Percentiles rank a stretch among this genome's conserved stretches.
phyloP scores from a whole-genome alignment of 1,140 invertebrate genomes.

The Ceratosolen solmsi region DNA sequence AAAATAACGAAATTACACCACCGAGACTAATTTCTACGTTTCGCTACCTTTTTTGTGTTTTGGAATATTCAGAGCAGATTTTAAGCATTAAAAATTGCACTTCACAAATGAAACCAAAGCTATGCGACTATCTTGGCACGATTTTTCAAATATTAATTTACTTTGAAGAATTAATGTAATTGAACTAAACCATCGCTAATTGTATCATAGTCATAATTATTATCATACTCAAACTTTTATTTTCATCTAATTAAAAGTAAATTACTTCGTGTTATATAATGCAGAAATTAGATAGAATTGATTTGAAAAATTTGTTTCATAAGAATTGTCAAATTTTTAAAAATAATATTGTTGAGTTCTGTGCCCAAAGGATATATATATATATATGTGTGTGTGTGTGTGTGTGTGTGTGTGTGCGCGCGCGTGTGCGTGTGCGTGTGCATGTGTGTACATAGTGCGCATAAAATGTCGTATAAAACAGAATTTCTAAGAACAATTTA shows the following conservation, averaged over 20 bases:
- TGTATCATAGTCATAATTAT: neutral
- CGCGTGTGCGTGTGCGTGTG: too few relatives aligned
- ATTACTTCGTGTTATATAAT: neutral
- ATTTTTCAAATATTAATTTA: neutral
- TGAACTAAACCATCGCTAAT: neutral
- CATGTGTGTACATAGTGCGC: too few relatives aligned
- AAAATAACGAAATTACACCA: neutral
- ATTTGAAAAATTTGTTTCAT: too few relatives aligned
- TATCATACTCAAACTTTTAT: neutral
- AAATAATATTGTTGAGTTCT: too few relatives aligned
- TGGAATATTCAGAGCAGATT: neutral
- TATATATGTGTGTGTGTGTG: too few relatives aligned
- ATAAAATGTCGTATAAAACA: too few relatives aligned
- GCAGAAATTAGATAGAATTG: too few relatives aligned
- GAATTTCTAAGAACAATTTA: too few relatives aligned
- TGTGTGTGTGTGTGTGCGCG: too few relatives aligned
- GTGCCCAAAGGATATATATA: too few relatives aligned
- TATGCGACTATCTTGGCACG: neutral
- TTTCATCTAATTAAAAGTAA: neutral
- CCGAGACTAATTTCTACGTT: constrained; percentile 13
- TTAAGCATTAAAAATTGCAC: constrained; percentile 8
- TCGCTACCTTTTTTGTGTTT: neutral
- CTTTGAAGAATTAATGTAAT: neutral
- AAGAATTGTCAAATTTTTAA: too few relatives aligned
- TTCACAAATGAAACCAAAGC: neutral